Conservation (phyloP, 2,797 vertebrate species). For the Oryzias sinensis region DNA sequence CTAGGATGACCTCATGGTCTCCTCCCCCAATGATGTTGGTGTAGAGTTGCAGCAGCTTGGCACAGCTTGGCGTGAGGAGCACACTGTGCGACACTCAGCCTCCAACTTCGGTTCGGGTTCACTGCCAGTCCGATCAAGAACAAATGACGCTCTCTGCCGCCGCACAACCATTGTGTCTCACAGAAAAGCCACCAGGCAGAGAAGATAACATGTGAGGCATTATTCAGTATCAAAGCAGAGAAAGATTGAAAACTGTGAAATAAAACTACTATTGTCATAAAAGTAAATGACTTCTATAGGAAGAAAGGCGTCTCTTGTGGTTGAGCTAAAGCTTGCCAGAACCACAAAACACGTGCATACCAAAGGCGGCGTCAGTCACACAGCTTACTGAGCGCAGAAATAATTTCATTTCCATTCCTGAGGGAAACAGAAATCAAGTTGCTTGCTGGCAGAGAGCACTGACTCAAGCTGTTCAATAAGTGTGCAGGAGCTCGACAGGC, state of each 20-base stretch:
- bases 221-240: neutral
- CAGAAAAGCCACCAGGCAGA: neutral
- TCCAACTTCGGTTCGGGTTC: constrained; percentile 13
- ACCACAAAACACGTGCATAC: constrained; percentile 17
- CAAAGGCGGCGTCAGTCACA: constrained; percentile 47
- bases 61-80: constrained; percentile 34
- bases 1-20: constrained; percentile 41
- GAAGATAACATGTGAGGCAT: neutral
- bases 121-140: neutral
- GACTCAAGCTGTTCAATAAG: constrained; percentile 59
- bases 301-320: constrained; percentile 7
- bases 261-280: constrained; percentile 1
- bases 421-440: constrained; percentile 57
- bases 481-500: constrained; percentile 21
- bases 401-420: constrained; percentile 55
- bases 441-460: constrained; percentile 49
- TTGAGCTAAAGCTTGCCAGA: constrained; percentile 16
- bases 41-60: constrained; percentile 32
- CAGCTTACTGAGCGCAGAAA: constrained; percentile 35
- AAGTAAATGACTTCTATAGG: constrained; percentile 8
- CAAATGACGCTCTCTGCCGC: too few relatives aligned
- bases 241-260: neutral
- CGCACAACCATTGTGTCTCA: too few relatives aligned
- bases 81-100: constrained; percentile 13
- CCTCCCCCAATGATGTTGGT: constrained; percentile 9